phyloP scores from a whole-genome alignment of 2,113 vertebrate genomes.

The Burhinus bistriatus region DNA sequence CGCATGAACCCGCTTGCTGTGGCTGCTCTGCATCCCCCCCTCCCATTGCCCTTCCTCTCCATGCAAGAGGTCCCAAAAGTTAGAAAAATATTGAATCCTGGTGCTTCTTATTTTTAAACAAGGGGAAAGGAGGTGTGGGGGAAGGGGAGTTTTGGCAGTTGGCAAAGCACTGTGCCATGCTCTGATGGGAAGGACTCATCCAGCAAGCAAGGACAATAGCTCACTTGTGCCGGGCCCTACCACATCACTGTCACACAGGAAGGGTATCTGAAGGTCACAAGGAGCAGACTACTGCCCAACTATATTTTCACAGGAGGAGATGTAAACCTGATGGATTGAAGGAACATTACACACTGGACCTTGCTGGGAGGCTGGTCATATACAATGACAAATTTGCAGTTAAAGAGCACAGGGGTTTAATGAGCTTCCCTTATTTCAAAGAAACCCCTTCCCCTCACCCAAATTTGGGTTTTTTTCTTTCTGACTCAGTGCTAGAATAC shows the following conservation, averaged over 20 bases:
- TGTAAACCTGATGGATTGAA: constrained; percentile 39
- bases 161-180: not conserved
- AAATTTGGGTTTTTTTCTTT: not conserved
- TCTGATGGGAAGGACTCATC: not conserved
- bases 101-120: constrained; percentile 34
- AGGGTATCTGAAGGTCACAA: constrained; percentile 7
- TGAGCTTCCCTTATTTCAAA: constrained; percentile 23
- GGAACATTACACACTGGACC: not conserved
- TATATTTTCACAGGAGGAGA: constrained; percentile 51
- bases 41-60: not conserved
- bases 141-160: not conserved
- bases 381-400: constrained; percentile 23
- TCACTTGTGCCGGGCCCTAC: constrained; percentile 27
- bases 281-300: not conserved
- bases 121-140: not conserved
- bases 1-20: rapidly evolving
- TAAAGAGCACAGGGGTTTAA: constrained; percentile 16
- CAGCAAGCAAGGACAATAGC: constrained; percentile 43
- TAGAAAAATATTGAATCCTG: not conserved
- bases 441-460: not conserved
- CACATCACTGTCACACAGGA: constrained; percentile 27
- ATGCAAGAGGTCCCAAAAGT: not conserved
- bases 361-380: constrained; percentile 8
- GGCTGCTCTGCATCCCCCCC: not conserved
- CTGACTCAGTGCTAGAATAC: not conserved